phyloP scores from a whole-genome alignment of 2,113 vertebrate species.

The Nesogale talazaci region DNA sequence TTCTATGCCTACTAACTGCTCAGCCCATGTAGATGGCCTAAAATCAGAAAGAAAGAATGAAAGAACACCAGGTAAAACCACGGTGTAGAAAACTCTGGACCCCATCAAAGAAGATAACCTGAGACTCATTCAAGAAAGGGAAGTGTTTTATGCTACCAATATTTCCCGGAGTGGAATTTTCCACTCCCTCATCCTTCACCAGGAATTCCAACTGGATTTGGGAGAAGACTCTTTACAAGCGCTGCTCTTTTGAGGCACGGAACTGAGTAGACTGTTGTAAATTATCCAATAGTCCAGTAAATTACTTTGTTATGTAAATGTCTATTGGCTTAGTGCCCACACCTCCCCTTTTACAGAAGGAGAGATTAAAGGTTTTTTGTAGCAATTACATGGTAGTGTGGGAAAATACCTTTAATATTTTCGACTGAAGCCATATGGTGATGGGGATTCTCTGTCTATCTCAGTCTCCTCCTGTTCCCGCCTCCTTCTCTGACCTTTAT shows the following conservation, averaged over 20 bases:
- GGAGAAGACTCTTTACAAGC: slow-evolving; percentile 73
- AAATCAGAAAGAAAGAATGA: not conserved
- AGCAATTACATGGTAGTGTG: not conserved
- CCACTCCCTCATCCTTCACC: slow-evolving; percentile 62
- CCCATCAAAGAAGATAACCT: slow-evolving; percentile 63
- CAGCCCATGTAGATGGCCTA: not conserved
- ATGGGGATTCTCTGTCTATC: not conserved
- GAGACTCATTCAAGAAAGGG: not conserved
- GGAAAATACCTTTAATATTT: not conserved
- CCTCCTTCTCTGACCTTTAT: not conserved
- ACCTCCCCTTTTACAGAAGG: not conserved
- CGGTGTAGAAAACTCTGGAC: slow-evolving; percentile 30
- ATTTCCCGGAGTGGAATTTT: slow-evolving; percentile 69
- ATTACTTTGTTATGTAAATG: slow-evolving; percentile 47
- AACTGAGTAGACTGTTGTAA: slow-evolving; percentile 68
- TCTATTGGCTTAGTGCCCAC: not conserved
- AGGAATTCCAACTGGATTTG: slow-evolving; percentile 65
- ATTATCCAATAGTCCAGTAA: slow-evolving; percentile 35
- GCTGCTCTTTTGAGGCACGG: slow-evolving; percentile 69
- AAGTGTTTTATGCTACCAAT: slow-evolving; percentile 40
- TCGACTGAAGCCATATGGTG: not conserved
- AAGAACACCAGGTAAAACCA: not conserved
- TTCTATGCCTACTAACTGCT: not conserved
- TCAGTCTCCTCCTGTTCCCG: not conserved
- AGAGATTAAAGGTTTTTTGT: not conserved